Evolutionary conservation across 2,888 invertebrate species (phyloP).

Genomic region (Tenthredo scrophulariae): DNA sequence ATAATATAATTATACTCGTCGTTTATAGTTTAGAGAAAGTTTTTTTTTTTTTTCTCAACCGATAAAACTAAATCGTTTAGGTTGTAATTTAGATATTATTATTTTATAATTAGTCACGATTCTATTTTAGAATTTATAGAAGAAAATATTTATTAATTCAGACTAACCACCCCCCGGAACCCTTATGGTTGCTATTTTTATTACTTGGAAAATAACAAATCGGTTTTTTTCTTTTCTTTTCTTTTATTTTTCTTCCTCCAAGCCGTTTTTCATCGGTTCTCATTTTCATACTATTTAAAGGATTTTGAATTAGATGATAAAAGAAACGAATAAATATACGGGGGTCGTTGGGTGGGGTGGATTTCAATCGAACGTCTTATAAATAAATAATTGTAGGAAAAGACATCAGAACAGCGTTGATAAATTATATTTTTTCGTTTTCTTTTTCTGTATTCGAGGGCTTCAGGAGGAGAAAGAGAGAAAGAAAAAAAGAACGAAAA

Average conservation of each 20-base stretch:
- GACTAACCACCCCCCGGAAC: background rate
- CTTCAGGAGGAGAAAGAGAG: no score
- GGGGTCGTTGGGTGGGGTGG: background rate
- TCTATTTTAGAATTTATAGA: background rate
- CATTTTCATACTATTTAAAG: background rate
- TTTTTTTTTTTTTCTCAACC: background rate
- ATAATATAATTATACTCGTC: background rate
- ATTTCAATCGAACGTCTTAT: conserved; percentile 4
- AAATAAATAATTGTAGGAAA: no score
- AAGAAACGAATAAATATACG: background rate
- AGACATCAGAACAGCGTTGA: no score
- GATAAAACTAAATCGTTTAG: background rate
- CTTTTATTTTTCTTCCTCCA: no score
- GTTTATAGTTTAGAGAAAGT: background rate
- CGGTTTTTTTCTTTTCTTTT: background rate
- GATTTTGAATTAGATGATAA: background rate
- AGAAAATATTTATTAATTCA: background rate
- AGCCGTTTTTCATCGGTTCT: background rate
- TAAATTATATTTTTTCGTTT: background rate
- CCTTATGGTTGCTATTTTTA: background rate
- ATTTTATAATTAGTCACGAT: conserved; percentile 4
- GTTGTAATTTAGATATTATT: background rate
- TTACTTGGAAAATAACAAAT: background rate
- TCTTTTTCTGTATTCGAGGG: background rate
- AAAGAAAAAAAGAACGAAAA: background rate